Percentiles rank a stretch among this genome's conserved stretches.
These are phyloP conservation scores for Channa argus DNA, from an alignment of 2,113 vertebrate genomes.

Conservation along the genomic window DNA sequence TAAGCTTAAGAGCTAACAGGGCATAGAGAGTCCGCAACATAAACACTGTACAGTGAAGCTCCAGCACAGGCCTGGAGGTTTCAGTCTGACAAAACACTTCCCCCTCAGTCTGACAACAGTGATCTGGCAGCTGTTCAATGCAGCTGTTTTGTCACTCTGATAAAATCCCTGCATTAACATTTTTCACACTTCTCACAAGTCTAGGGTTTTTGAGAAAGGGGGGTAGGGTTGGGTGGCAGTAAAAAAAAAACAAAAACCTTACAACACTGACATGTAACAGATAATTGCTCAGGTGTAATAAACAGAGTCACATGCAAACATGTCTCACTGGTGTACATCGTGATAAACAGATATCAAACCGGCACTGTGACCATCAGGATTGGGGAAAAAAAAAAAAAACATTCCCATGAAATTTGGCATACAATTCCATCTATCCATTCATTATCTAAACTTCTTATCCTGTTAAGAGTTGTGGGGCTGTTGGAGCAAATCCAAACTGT, in stretches of 20 bases:
- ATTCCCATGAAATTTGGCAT: neutral
- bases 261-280: neutral
- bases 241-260: neutral
- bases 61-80: constrained; percentile 38
- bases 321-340: neutral
- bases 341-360: neutral
- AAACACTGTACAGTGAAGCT: constrained; percentile 43
- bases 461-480: no score
- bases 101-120: constrained; percentile 35
- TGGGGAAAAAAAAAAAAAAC: neutral
- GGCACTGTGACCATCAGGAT: neutral
- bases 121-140: constrained; percentile 63
- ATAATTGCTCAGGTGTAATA: neutral
- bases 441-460: no score
- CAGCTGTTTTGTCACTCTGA: constrained; percentile 51
- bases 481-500: no score
- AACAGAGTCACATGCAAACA: neutral
- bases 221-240: neutral
- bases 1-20: constrained; percentile 58
- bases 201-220: constrained; percentile 5
- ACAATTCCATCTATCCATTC: no score
- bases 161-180: constrained; percentile 30
- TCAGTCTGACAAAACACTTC: constrained; percentile 53
- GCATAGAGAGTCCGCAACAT: constrained; percentile 46
- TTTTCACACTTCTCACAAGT: constrained; percentile 31